These are phyloP conservation scores for Anastrepha ludens DNA, from an alignment of 1,140 invertebrate species.

Conservation along the genomic window DNA sequence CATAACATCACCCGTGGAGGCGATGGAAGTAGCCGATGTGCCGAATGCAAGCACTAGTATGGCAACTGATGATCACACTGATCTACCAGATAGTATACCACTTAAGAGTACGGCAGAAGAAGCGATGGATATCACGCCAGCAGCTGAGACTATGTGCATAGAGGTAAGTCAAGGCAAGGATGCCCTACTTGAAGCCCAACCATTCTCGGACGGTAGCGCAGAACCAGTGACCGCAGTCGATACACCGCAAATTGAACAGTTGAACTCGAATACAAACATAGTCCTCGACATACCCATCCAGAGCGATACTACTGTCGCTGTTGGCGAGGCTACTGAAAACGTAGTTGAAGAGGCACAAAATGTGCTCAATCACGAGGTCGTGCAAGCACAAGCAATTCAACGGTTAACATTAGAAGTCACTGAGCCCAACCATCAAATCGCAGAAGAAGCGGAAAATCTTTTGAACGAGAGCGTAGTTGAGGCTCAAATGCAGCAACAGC, in stretches of 20 bases:
- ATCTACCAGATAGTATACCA: neutral
- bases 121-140: neutral
- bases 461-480: slow-evolving; percentile 62
- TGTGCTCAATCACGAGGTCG: slow-evolving; percentile 66
- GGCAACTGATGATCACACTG: neutral
- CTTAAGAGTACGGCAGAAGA: neutral
- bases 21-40: neutral
- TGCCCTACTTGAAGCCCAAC: slow-evolving; percentile 26
- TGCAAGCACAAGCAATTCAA: slow-evolving; percentile 18
- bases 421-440: slow-evolving; percentile 23
- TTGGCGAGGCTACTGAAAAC: neutral
- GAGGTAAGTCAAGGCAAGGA: slow-evolving; percentile 33
- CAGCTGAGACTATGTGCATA: neutral
- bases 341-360: slow-evolving; percentile 68
- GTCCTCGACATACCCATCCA: neutral
- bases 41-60: neutral
- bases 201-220: neutral
- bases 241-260: neutral
- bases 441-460: slow-evolving; percentile 70
- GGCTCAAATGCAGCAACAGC: neutral
- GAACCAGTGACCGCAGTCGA: neutral
- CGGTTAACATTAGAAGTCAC: neutral
- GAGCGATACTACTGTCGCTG: neutral
- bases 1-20: neutral
- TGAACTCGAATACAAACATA: neutral